Percentiles rank a stretch among this genome's conserved stretches.
Conservation (phyloP, 2,113 vertebrate genomes). For the Taurulus bubalis region DNA sequence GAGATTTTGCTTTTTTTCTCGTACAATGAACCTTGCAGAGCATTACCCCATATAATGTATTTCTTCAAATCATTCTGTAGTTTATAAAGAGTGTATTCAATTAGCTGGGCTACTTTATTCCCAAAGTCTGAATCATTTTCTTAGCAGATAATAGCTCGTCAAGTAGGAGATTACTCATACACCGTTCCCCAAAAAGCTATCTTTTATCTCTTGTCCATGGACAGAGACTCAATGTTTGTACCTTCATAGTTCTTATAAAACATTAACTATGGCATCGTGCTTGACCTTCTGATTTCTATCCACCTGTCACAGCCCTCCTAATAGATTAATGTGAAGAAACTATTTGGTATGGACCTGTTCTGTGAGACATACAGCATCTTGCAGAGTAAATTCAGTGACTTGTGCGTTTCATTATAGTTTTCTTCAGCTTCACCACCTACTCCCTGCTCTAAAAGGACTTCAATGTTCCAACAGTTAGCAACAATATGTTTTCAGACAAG, state of each 20-base stretch:
- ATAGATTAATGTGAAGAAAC: neutral
- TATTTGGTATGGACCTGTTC: neutral
- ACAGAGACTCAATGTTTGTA: neutral
- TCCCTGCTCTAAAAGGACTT: neutral
- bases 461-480: neutral
- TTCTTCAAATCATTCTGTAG: neutral
- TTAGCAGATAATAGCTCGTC: neutral
- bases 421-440: conserved; percentile 36
- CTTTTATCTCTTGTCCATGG: neutral
- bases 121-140: neutral
- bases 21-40: neutral
- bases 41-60: neutral
- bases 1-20: neutral
- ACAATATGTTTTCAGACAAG: too few species aligned
- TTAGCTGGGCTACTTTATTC: neutral
- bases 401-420: neutral
- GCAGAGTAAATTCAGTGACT: neutral
- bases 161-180: neutral
- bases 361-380: neutral
- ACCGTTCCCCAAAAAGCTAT: neutral
- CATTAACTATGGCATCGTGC: neutral
- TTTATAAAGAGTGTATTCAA: neutral
- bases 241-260: neutral
- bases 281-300: neutral
- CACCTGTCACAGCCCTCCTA: neutral